phyloP scores from a whole-genome alignment of 2,113 vertebrate species.

The Rafetus swinhoei region DNA sequence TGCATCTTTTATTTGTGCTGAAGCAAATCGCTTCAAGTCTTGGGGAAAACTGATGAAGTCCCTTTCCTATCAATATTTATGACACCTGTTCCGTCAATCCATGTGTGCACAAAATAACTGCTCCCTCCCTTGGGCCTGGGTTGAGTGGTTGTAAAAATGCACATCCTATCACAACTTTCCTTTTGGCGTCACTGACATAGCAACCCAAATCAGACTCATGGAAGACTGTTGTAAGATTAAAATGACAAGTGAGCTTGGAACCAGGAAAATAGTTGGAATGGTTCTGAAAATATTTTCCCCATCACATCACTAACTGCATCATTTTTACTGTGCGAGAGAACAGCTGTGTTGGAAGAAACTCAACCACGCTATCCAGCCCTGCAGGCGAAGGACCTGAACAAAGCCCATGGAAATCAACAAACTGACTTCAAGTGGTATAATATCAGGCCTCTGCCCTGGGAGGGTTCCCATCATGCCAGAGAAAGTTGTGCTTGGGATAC shows the following conservation, averaged over 20 bases:
- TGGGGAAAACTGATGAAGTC: neutral
- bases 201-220: neutral
- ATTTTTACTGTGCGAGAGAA: neutral
- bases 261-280: neutral
- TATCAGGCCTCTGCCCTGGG: neutral
- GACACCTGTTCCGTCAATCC: neutral
- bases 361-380: neutral
- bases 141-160: neutral
- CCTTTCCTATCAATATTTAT: neutral
- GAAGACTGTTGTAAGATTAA: neutral
- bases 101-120: neutral
- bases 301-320: neutral
- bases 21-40: neutral
- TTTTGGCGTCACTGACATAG: neutral
- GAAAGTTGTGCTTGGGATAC: neutral
- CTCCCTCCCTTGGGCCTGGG: neutral
- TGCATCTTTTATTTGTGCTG: neutral
- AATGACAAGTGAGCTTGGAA: neutral
- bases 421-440: neutral
- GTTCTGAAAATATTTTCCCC: neutral
- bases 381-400: neutral
- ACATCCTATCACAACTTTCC: neutral
- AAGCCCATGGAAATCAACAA: neutral
- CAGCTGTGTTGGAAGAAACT: neutral
- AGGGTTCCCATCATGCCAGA: neutral